Percentiles rank a stretch among this genome's conserved stretches.
Conservation (phyloP, 64 coral and sea anemone genomes). For the Actinia tenebrosa region DNA sequence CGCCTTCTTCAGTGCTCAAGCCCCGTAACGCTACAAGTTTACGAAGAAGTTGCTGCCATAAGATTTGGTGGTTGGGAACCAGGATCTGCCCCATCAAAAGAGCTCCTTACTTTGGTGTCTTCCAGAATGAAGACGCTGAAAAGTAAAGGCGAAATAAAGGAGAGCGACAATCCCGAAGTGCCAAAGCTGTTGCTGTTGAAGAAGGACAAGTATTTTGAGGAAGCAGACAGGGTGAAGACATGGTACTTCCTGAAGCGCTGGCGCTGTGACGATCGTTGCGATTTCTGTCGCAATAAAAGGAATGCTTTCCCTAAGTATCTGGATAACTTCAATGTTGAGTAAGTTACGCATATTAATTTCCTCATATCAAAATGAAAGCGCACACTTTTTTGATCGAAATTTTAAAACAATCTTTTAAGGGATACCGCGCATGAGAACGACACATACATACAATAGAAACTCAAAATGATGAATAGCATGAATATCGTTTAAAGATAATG, state of each 20-base stretch:
- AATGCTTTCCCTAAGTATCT: not conserved
- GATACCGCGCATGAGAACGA: not conserved
- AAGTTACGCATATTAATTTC: not conserved
- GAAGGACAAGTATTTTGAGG: constrained; percentile 9
- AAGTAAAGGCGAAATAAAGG: constrained; percentile 11
- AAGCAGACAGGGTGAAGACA: not conserved
- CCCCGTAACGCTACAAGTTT: not conserved
- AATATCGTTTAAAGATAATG: not conserved
- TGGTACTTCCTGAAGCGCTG: constrained; percentile 15
- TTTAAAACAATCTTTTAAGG: not conserved
- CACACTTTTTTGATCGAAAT: not conserved
- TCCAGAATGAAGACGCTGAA: constrained; percentile 35
- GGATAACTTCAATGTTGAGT: constrained; percentile 5
- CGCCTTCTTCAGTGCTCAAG: constrained; percentile 4
- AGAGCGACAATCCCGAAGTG: constrained; percentile 15
- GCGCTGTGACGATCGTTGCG: constrained; percentile 17
- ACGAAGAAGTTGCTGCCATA: constrained; percentile 16
- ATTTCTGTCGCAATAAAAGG: not conserved
- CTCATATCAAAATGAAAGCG: too few species aligned
- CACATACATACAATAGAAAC: not conserved
- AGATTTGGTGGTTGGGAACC: constrained; percentile 48
- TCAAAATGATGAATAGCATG: not conserved
- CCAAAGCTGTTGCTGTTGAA: constrained; percentile 9
- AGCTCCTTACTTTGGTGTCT: constrained; percentile 29
- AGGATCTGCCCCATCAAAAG: constrained; percentile 32